phyloP scores from a whole-genome alignment of 2,888 invertebrate species.

The Dynastes maya region DNA sequence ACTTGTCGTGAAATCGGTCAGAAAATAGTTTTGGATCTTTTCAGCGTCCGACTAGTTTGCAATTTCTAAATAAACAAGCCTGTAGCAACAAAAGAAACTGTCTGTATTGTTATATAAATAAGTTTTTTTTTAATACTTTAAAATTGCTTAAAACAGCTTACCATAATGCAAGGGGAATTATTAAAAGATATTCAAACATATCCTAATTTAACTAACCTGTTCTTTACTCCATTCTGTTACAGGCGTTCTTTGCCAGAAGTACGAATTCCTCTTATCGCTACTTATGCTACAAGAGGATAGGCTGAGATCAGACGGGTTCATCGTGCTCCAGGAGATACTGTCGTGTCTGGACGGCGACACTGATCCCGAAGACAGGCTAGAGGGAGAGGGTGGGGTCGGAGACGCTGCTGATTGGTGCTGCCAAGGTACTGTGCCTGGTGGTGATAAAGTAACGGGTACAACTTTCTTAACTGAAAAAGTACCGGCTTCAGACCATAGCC shows the following conservation, averaged over 20 bases:
- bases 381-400: constrained; percentile 77
- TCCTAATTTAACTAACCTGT: constrained; percentile 72
- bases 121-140: no score
- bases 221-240: constrained; percentile 86
- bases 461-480: constrained; percentile 76
- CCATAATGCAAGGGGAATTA: no score
- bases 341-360: constrained; percentile 73
- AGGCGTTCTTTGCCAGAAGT: constrained; percentile 81
- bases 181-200: no score
- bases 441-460: constrained; percentile 76
- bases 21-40: no score
- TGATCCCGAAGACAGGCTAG: constrained; percentile 77
- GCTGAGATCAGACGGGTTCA: constrained; percentile 73
- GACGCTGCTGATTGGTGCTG: constrained; percentile 71
- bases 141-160: no score
- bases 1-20: no score
- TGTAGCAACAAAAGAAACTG: no score
- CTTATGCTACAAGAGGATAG: constrained; percentile 78
- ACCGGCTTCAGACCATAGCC: constrained; percentile 49
- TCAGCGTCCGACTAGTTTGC: no score
- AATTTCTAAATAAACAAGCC: no score
- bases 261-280: constrained; percentile 76
- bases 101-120: no score
- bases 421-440: constrained; percentile 78
- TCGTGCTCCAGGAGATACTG: constrained; percentile 66